Evolutionary conservation across 2,113 vertebrate species (phyloP), one percentile per base, ranked within the genome.

Genomic region (Motacilla alba): DNA sequence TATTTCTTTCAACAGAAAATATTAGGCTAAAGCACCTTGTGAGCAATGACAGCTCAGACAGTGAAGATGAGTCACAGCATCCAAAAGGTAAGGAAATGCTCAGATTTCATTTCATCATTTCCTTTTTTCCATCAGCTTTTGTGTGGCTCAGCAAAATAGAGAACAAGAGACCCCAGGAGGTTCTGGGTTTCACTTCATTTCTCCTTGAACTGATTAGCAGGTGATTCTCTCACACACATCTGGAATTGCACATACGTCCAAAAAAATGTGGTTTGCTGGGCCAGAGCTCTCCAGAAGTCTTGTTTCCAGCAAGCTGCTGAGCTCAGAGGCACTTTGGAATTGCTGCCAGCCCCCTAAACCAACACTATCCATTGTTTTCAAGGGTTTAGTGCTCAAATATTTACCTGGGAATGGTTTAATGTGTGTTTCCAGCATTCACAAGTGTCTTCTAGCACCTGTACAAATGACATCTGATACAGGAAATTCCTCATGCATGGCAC

Each of bases 21-120:
- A 98, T 99, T 80, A 99, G 98, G 80, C 98, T 99, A 14, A 98
- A 98, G 85, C 99, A 99, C 90, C 98, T 99, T 41, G 98, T 99
- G 16, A 98, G 99, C 92, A 98, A 98, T 2, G 99, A 99, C 92
- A 98, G 98, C 75, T 97, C 98, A 19, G 99, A 99, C 74, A 99
- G 98, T 55, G 99, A 99, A 16, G 99, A 99, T 28, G 99, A 99
- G 80, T 98, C 98, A 17, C 98, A 98, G 11, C 96, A 83, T 63
- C 97, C 95, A 24, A 99, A 99, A 99, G 99, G 99, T 99, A 97
- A 98, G 96, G 39, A 49, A 82, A 52, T 58, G 9, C 26, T 50
- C 39, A 49, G 5, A 5, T 59, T 56, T 27, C 60, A 55, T 73
- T 41, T 56, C 44, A 28, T 16, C 9, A 2, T 78, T 86, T 67